phyloP scores from a whole-genome alignment of 1,140 invertebrate genomes.

The Conopomorpha cramerella region DNA sequence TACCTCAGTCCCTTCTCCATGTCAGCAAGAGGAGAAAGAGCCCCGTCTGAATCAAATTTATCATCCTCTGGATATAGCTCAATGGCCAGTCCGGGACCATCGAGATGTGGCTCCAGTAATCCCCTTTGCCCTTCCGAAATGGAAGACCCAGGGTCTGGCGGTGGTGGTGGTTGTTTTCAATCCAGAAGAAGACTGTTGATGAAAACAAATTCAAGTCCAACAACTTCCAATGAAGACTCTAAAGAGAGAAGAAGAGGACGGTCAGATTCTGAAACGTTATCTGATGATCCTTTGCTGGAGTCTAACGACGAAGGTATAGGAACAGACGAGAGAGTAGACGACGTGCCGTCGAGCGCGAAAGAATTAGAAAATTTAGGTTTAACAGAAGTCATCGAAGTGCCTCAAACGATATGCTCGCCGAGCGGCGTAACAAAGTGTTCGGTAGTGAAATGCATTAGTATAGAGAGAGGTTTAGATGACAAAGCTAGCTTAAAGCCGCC shows the following conservation, averaged over 20 bases:
- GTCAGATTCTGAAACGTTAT: conserved; percentile 71
- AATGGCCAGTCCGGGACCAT: conserved; percentile 78
- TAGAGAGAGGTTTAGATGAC: conserved; percentile 54
- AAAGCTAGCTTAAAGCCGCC: conserved; percentile 64
- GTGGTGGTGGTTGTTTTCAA: conserved; percentile 53
- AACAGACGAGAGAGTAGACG: conserved; percentile 71
- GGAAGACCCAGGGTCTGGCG: conserved; percentile 66
- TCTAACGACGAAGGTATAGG: conserved; percentile 75
- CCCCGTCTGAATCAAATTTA: conserved; percentile 78
- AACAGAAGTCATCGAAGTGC: conserved; percentile 43
- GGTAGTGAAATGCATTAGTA: conserved; percentile 49
- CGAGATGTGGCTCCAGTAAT: conserved; percentile 76
- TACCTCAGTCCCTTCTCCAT: conserved; percentile 79
- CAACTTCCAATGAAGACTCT: conserved; percentile 42
- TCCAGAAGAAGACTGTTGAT: conserved; percentile 58
- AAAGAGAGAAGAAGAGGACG: conserved; percentile 55
- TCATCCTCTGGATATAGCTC: conserved; percentile 83
- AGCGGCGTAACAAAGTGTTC: conserved; percentile 50
- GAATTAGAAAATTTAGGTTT: conserved; percentile 64
- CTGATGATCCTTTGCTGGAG: conserved; percentile 69
- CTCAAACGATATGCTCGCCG: conserved; percentile 36
- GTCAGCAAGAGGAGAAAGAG: conserved; percentile 68
- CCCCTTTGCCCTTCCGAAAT: conserved; percentile 72
- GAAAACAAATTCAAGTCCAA: conserved; percentile 54
- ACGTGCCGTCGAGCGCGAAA: conserved; percentile 67